A percentile compares a stretch with the other conserved stretches of the same genome.
Conservation (phyloP, 64 coral and sea anemone species). For the Actinia equina region DNA sequence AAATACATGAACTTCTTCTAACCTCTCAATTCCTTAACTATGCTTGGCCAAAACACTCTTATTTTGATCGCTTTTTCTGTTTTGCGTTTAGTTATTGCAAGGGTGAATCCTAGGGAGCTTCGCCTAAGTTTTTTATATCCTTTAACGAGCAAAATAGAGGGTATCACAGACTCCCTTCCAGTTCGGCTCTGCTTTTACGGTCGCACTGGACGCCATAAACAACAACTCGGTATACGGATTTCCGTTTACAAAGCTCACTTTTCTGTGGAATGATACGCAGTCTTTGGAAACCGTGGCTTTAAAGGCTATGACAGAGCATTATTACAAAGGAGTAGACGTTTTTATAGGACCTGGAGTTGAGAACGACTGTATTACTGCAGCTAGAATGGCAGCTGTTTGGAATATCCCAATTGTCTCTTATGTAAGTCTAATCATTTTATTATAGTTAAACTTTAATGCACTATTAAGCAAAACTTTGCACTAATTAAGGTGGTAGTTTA, state of each 20-base stretch:
- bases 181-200: slow-evolving; percentile 40
- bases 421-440: slow-evolving; percentile 13
- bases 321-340: neutral
- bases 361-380: slow-evolving; percentile 25
- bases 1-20: neutral
- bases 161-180: slow-evolving; percentile 11
- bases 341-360: slow-evolving; percentile 43
- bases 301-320: slow-evolving; percentile 34
- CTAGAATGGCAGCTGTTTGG: slow-evolving; percentile 39
- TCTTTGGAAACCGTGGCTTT: slow-evolving; percentile 35
- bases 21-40: neutral
- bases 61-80: neutral
- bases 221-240: slow-evolving; percentile 8
- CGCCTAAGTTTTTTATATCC: slow-evolving; percentile 3
- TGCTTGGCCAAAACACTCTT: neutral
- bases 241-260: neutral
- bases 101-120: neutral
- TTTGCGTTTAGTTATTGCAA: neutral
- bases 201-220: slow-evolving; percentile 31
- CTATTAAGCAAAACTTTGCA: neutral
- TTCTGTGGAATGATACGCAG: slow-evolving; percentile 31
- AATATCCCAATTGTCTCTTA: slow-evolving; percentile 46
- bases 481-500: no score
- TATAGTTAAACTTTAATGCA: neutral
- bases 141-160: neutral